Conservation (phyloP, 2,113 vertebrate genomes). For the Gulo gulo region DNA sequence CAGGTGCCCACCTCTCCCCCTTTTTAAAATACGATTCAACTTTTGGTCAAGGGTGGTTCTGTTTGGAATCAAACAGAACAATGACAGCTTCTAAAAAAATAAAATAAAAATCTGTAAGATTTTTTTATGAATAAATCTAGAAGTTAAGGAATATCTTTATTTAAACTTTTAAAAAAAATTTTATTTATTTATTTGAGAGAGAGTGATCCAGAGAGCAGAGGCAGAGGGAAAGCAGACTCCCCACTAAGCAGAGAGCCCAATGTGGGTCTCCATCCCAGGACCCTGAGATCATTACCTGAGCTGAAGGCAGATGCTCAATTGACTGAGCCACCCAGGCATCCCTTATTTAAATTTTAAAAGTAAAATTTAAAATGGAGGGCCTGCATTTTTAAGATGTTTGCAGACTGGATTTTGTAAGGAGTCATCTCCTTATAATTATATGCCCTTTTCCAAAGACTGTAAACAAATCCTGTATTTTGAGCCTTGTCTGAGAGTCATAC, state of each 20-base stretch:
- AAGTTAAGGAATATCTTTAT: not conserved
- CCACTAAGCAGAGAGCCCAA: not conserved
- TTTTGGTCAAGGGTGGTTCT: conserved; percentile 2
- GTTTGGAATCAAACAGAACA: conserved; percentile 25
- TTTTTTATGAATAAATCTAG: conserved; percentile 3
- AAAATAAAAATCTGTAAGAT: not conserved
- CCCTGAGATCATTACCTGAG: not conserved
- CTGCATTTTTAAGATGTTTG: conserved; percentile 41
- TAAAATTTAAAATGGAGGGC: not conserved
- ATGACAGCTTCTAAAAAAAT: not conserved
- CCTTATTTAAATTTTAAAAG: conserved; percentile 18
- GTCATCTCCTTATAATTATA: not conserved
- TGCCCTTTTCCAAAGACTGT: not conserved
- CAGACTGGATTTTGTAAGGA: conserved; percentile 24
- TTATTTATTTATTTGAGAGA: not conserved
- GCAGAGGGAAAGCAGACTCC: not conserved
- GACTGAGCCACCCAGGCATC: not conserved
- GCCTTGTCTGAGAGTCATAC: conserved; percentile 29
- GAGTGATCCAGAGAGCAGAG: not conserved
- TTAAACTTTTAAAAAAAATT: not conserved
- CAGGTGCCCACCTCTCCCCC: no score
- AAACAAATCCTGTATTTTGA: not conserved
- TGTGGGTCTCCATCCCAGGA: not conserved
- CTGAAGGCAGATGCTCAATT: not conserved
- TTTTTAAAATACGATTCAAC: not conserved